Base-by-base conservation (phyloP, 53 echinoderm and acorn worm genomes). In the Apostichopus leukothele region DNA sequence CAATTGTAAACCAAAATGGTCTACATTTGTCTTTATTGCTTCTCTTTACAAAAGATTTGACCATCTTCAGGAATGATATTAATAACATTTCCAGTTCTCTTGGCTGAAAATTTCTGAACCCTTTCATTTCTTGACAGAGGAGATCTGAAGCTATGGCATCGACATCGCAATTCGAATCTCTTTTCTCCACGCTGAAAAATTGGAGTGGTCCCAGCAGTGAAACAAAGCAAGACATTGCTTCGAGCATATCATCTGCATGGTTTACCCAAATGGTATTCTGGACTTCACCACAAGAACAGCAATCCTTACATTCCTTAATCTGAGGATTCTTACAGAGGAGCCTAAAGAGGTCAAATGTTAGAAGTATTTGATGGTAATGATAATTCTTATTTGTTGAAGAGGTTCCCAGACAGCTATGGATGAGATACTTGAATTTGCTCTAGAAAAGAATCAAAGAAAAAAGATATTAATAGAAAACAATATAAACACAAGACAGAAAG, bases 321-420 rank as follows among this genome's bases (percentile, higher is more conserved):
- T 81, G 23, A 5, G 5, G 4, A 7, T 81, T 20, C 81, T 81
- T 81, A 51, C 53, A 81, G 20, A 81, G 81, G 3, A 81, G 21
- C 59, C 81, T 81, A 20, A 81, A 55, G 6, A 81, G 81, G 60
- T 81, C 81, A 54, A 81, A 81, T 4, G 81, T 81, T 55, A 59
- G 55, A n/a, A 81, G 81, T 21, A 21, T 54, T 11, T 55, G 53
- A 51, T n/a, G 59, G n/a, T 59, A 81, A 23, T 21, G 9, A 55
- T 54, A 55, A 0, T 54, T 6, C 0, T 19, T 18, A 6, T 71
- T 71, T n/a, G 14, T 14, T n/a, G 6, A 19, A 18, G 6, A 19
- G 20, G 18, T n/a, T 19, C 0, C 71, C 14, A 19, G 18, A 18
- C n/a, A 71, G n/a, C 71, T 16, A 6, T 18, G 71, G 4, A 16